Conservation (phyloP, 2,113 vertebrate species). For the Agapornis roseicollis region DNA sequence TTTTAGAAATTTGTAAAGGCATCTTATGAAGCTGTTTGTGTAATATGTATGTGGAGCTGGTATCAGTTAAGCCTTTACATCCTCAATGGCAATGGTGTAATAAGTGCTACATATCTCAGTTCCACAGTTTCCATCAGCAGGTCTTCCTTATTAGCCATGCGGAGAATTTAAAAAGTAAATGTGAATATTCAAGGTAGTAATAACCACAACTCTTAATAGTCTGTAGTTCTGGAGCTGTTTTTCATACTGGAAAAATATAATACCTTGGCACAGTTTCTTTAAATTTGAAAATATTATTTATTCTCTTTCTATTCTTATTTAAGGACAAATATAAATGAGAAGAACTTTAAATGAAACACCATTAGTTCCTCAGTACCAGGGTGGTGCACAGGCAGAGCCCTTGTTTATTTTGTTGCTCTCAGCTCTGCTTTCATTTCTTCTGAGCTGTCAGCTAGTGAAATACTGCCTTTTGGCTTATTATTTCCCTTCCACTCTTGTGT, state of each 20-base stretch:
- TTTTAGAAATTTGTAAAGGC: not conserved
- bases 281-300: not conserved
- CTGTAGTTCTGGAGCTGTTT: not conserved
- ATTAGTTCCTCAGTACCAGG: not conserved
- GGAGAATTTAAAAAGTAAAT: not conserved
- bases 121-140: not conserved
- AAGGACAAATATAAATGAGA: not conserved
- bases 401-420: not conserved
- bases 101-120: not conserved
- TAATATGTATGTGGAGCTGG: not conserved
- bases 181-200: not conserved
- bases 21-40: not conserved
- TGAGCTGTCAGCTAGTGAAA: not conserved
- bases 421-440: not conserved
- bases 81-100: not conserved
- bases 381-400: not conserved
- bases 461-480: not conserved
- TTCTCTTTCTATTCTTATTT: not conserved
- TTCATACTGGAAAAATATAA: not conserved
- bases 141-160: not conserved
- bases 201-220: not conserved
- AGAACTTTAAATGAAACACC: not conserved
- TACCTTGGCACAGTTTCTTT: not conserved
- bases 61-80: not conserved
- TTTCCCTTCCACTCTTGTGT: not conserved